Evolutionary conservation across 2,888 invertebrate genomes (phyloP).

Genomic region (Meta bourneti): DNA sequence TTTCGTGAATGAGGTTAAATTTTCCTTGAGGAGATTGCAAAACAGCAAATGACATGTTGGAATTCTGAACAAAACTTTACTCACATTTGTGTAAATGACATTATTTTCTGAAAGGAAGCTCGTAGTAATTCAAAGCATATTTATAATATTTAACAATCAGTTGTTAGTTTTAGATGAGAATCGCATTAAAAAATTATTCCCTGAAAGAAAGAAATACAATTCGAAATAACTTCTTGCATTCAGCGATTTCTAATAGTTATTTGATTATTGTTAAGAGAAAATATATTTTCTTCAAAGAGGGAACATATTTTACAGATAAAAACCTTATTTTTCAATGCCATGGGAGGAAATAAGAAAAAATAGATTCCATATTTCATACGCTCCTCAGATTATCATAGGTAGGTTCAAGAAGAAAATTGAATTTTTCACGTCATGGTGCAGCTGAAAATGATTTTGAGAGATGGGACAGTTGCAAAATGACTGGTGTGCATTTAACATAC

Average conservation of each 20-base stretch:
- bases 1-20: no score
- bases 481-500: neutral
- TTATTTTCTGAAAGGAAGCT: no score
- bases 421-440: neutral
- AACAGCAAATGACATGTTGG: no score
- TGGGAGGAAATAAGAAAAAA: neutral
- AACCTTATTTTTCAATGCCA: neutral
- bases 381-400: neutral
- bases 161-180: no score
- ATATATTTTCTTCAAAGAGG: neutral
- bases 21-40: no score
- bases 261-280: neutral
- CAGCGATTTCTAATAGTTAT: neutral
- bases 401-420: neutral
- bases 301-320: neutral
- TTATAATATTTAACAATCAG: no score
- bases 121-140: no score
- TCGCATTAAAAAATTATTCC: no score
- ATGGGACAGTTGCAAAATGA: neutral
- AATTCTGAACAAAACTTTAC: no score
- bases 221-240: no score
- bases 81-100: no score
- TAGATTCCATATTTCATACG: neutral
- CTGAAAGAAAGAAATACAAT: no score
- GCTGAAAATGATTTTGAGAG: neutral